Conservation (phyloP, 92 coral and sea anemone genomes). For the Palythoa caribaeorum region DNA sequence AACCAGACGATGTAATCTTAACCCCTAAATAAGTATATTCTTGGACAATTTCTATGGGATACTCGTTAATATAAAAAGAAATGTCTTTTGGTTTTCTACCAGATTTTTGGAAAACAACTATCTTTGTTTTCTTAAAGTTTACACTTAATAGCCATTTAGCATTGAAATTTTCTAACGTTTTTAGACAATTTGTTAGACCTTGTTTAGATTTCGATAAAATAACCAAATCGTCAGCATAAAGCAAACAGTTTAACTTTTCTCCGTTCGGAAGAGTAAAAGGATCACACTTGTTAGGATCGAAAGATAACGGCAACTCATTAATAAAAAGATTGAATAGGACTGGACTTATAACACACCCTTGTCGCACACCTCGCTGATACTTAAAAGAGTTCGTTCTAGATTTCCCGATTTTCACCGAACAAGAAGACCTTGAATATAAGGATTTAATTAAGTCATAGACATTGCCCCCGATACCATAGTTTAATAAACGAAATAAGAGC, state of each 20-base stretch:
- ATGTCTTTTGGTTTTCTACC: background rate
- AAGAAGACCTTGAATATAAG: background rate
- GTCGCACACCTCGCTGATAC: too few species aligned
- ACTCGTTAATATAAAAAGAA: background rate
- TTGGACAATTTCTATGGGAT: background rate
- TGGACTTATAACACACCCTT: too few species aligned
- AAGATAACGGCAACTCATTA: too few species aligned
- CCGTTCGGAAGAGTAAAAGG: too few species aligned
- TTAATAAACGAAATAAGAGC: conserved; percentile 14
- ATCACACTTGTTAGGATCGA: too few species aligned
- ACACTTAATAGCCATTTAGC: background rate
- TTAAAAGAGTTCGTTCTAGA: background rate
- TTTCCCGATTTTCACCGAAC: conserved; percentile 21
- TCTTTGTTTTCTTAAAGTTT: too few species aligned
- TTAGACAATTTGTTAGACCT: background rate
- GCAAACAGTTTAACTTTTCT: too few species aligned
- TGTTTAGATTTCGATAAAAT: background rate
- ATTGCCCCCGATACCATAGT: conserved; percentile 37
- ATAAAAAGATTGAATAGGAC: too few species aligned
- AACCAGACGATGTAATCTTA: too few species aligned
- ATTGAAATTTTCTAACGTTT: background rate
- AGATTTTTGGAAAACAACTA: too few species aligned
- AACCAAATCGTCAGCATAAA: too few species aligned
- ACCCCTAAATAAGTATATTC: too few species aligned
- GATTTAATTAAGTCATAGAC: conserved; percentile 31